Conservation (phyloP, 2,113 vertebrate genomes). For the Sylvicapra grimmia region DNA sequence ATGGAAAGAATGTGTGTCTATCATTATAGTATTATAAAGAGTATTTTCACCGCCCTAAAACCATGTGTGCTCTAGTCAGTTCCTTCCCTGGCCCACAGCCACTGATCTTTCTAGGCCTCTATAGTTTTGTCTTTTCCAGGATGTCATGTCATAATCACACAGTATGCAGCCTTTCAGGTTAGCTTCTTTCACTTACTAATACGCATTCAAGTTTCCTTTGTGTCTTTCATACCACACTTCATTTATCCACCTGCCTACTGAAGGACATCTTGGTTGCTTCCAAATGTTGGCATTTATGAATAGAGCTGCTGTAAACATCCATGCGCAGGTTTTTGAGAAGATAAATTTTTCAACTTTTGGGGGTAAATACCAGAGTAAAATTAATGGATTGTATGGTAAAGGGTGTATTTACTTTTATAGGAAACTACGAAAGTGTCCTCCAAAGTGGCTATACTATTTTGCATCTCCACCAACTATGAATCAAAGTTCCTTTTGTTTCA, state of each 20-base stretch:
- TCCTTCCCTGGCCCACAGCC: background rate
- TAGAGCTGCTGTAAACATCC: background rate
- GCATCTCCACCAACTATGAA: background rate
- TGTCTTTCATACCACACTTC: background rate
- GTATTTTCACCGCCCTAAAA: background rate
- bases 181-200: background rate
- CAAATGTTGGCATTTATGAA: background rate
- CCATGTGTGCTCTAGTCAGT: background rate
- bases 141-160: background rate
- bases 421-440: background rate
- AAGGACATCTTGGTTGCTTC: background rate
- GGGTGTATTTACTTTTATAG: background rate
- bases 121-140: background rate
- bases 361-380: background rate
- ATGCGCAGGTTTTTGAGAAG: background rate
- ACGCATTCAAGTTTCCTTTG: background rate
- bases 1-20: background rate
- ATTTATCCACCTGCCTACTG: background rate
- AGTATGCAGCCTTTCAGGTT: background rate
- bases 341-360: background rate
- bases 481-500: background rate
- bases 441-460: background rate
- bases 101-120: background rate
- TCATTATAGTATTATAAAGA: background rate
- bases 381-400: background rate